A percentile compares a stretch with the other conserved stretches of the same genome.
phyloP scores from a whole-genome alignment of 2,797 vertebrate genomes.

The Siniperca undulata region DNA sequence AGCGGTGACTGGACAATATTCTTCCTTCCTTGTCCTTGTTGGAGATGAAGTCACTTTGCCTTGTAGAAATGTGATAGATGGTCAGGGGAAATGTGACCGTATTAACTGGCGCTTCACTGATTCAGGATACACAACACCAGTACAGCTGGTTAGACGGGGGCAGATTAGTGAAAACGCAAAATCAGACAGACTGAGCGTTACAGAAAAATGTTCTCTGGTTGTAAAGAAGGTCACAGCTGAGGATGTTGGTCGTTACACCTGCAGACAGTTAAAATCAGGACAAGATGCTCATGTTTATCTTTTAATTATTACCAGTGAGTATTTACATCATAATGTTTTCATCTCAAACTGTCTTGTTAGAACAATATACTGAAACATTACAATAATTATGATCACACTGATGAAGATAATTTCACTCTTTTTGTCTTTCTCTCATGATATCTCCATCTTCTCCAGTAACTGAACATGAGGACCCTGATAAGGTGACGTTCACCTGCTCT shows the following conservation, averaged over 20 bases:
- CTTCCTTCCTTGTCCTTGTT: neutral
- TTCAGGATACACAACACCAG: no score
- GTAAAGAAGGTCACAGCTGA: neutral
- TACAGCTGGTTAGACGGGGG: accelerated
- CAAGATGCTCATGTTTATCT: accelerated
- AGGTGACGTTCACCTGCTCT: neutral
- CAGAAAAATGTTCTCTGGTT: constrained; percentile 36
- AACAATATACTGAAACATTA: neutral
- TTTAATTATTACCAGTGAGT: constrained; percentile 8
- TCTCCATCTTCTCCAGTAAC: constrained; percentile 29
- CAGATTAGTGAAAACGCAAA: neutral
- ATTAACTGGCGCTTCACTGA: neutral
- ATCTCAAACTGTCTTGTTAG: neutral
- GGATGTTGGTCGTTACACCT: neutral
- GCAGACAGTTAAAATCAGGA: neutral
- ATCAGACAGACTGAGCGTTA: constrained; percentile 15
- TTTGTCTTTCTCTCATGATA: neutral
- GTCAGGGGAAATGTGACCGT: neutral
- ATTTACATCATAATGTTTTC: neutral
- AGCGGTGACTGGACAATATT: neutral
- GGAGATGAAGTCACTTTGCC: constrained; percentile 11
- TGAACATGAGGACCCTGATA: accelerated
- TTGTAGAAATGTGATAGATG: neutral
- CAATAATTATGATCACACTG: neutral
- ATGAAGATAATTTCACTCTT: neutral